These are phyloP conservation scores for Corythornis cristatus DNA, from an alignment of 2,113 vertebrate genomes.

Conservation along the genomic window DNA sequence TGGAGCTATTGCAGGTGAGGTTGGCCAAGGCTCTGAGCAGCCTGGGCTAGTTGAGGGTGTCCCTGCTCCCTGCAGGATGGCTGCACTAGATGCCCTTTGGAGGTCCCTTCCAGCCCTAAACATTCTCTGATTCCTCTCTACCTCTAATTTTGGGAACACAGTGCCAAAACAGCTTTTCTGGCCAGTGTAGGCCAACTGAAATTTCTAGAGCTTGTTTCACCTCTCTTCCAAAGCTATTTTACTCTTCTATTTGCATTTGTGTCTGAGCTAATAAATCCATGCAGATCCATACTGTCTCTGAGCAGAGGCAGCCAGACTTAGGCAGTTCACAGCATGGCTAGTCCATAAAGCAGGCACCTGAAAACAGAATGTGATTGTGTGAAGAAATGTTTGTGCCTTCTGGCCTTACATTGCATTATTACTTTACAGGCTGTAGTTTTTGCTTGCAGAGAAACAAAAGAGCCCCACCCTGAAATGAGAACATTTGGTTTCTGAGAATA, in stretches of 20 bases:
- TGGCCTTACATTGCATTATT: neutral
- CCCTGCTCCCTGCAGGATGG: too few species aligned
- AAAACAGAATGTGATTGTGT: neutral
- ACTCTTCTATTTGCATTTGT: neutral
- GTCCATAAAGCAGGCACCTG: neutral
- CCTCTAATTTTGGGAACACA: neutral
- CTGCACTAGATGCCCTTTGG: too few species aligned
- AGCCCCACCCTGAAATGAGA: conserved; percentile 12
- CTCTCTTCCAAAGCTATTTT: neutral
- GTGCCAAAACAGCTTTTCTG: neutral
- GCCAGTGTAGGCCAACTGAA: neutral
- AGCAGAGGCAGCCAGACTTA: neutral
- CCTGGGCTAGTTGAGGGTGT: too few species aligned
- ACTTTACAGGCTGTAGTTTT: neutral
- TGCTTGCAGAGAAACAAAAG: neutral
- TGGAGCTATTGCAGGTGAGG: too few species aligned
- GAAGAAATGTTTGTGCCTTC: neutral
- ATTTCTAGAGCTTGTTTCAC: neutral
- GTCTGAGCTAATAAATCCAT: neutral
- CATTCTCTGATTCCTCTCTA: neutral
- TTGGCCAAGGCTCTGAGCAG: too few species aligned
- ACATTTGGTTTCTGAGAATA: conserved; percentile 7
- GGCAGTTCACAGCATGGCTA: neutral
- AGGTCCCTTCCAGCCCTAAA: too few species aligned
- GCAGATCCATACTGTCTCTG: neutral